phyloP scores from a whole-genome alignment of 1,140 invertebrate species.

The Lepidurus couesii region DNA sequence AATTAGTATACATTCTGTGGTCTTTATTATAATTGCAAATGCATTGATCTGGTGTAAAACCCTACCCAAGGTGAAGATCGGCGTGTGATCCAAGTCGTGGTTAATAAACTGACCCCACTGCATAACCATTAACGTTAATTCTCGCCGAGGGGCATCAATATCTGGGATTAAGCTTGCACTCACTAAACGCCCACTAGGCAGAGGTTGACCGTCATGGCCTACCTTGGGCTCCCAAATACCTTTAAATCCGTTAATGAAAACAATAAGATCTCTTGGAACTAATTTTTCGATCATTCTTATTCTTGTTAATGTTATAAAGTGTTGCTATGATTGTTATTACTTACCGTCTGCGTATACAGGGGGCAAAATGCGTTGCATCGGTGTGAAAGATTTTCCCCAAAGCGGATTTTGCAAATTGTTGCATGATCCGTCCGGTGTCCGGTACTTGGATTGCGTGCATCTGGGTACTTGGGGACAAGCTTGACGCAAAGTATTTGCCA shows the following conservation, averaged over 20 bases:
- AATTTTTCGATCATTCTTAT: neutral
- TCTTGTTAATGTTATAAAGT: neutral
- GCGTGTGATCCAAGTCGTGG: conserved; percentile 37
- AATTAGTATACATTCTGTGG: neutral
- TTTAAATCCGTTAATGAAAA: conserved; percentile 33
- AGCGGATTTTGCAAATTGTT: conserved; percentile 69
- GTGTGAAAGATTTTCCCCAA: conserved; percentile 66
- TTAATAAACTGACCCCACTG: conserved; percentile 33
- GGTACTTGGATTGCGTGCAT: conserved; percentile 50
- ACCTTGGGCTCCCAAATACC: conserved; percentile 41
- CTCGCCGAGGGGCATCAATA: conserved; percentile 43
- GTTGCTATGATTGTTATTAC: conserved; percentile 35
- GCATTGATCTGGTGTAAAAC: neutral
- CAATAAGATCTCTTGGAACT: conserved; percentile 1
- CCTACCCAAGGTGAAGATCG: conserved; percentile 36
- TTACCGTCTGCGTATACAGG: conserved; percentile 75
- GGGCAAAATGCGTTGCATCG: conserved; percentile 71
- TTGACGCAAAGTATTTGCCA: neutral
- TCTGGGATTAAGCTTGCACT: conserved; percentile 64
- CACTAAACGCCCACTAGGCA: conserved; percentile 64
- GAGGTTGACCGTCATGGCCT: conserved; percentile 38
- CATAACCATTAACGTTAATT: conserved; percentile 27
- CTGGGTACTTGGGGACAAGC: neutral
- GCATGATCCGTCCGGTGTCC: conserved; percentile 75
- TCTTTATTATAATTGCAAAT: neutral